phyloP scores from a whole-genome alignment of 2,888 invertebrate species.

The Unio delphinus region DNA sequence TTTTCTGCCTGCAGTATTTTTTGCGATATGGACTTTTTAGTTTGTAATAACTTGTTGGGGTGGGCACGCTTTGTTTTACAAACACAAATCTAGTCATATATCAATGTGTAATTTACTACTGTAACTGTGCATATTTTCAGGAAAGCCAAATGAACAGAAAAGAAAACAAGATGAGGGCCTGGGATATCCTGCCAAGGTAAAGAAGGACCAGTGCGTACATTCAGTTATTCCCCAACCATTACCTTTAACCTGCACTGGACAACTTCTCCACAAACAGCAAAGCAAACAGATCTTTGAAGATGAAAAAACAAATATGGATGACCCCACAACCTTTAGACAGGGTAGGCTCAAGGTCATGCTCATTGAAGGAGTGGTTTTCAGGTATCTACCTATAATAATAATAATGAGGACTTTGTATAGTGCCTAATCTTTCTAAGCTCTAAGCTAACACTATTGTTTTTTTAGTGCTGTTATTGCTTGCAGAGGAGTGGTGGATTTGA shows the following conservation, averaged over 20 bases:
- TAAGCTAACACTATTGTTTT: not conserved
- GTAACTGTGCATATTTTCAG: not conserved
- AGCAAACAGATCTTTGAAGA: constrained; percentile 30
- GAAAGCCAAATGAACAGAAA: not conserved
- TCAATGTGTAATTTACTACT: too few species aligned
- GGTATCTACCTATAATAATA: constrained; percentile 36
- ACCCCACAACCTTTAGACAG: constrained; percentile 42
- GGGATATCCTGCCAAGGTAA: constrained; percentile 8
- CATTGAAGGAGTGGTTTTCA: constrained; percentile 62
- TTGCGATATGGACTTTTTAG: too few species aligned
- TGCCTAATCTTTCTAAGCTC: too few species aligned
- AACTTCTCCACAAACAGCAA: constrained; percentile 58
- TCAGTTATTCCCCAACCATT: constrained; percentile 47
- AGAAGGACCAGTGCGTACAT: constrained; percentile 31
- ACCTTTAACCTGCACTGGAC: constrained; percentile 58
- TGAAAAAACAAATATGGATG: constrained; percentile 35
- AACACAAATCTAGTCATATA: too few species aligned
- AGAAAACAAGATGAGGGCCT: not conserved
- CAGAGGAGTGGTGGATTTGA: too few species aligned
- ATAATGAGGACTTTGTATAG: too few species aligned
- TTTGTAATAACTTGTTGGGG: too few species aligned
- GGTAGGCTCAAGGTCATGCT: constrained; percentile 61
- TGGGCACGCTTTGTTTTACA: too few species aligned
- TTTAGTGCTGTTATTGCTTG: too few species aligned
- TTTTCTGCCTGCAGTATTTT: too few species aligned